A percentile compares a stretch with the other conserved stretches of the same genome.
Evolutionary conservation across 2,888 invertebrate species (phyloP).

Genomic region (Drosophila tripunctata): DNA sequence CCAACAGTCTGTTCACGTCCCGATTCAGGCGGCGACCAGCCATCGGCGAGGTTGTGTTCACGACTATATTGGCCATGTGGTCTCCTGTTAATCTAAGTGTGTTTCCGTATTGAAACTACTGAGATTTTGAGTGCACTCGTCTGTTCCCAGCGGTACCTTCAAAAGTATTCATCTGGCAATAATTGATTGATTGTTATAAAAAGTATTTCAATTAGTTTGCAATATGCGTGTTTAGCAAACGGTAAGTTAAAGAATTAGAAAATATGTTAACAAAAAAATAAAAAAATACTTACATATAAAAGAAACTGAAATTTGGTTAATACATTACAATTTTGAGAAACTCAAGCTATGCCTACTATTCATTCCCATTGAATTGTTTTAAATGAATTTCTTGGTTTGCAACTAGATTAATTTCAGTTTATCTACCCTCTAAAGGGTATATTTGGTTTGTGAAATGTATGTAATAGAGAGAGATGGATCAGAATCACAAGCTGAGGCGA

Average conservation of each 20-base stretch:
- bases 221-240: background rate
- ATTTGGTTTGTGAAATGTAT: too few relatives aligned
- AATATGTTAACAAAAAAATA: background rate
- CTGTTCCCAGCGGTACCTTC: slow-evolving; percentile 64
- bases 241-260: background rate
- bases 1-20: slow-evolving; percentile 58
- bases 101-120: slow-evolving; percentile 61
- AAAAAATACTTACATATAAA: slow-evolving; percentile 57
- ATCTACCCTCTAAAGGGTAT: too few relatives aligned
- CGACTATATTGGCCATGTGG: slow-evolving; percentile 64
- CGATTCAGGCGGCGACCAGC: slow-evolving; percentile 62
- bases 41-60: slow-evolving; percentile 68
- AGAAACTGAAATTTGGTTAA: slow-evolving; percentile 59
- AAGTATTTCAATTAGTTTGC: background rate
- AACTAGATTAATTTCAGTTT: too few relatives aligned
- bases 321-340: slow-evolving; percentile 44
- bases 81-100: slow-evolving; percentile 44
- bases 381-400: background rate
- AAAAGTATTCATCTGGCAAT: slow-evolving; percentile 55
- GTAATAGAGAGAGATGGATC: too few relatives aligned
- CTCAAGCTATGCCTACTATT: slow-evolving; percentile 43
- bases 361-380: background rate
- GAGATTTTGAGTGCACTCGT: slow-evolving; percentile 67
- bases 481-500: too few relatives aligned
- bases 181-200: background rate